Evolutionary conservation across 2,113 vertebrate genomes (phyloP).

Genomic region (Psophia crepitans): DNA sequence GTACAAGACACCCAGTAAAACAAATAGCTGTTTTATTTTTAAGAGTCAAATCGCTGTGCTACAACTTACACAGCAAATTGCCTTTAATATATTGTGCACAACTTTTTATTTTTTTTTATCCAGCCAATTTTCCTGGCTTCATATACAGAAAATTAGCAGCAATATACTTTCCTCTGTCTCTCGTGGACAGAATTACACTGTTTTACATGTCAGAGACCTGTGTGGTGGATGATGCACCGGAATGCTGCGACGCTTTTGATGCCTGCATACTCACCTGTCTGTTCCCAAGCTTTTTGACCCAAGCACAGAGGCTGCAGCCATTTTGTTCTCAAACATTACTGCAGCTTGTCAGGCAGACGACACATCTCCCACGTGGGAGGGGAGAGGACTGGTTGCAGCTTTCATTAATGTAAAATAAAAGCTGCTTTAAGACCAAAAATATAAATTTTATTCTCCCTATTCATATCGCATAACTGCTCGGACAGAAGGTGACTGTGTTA

Average conservation of each 20-base stretch:
- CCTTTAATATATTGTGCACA: background rate
- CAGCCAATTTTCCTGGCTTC: background rate
- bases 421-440: background rate
- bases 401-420: background rate
- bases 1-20: background rate
- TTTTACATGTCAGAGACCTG: background rate
- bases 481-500: background rate
- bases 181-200: background rate
- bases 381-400: background rate
- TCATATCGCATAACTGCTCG: background rate
- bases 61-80: background rate
- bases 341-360: background rate
- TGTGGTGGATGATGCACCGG: background rate
- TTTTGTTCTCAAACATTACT: background rate
- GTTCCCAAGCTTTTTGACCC: background rate
- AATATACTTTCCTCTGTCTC: background rate
- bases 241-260: background rate
- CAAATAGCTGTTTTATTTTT: background rate
- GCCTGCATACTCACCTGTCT: background rate
- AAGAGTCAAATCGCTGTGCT: background rate
- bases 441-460: background rate
- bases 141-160: background rate
- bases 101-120: background rate
- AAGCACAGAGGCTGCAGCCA: background rate
- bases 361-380: background rate